phyloP scores from a whole-genome alignment of 2,797 vertebrate species.

The Sternotherus odoratus region DNA sequence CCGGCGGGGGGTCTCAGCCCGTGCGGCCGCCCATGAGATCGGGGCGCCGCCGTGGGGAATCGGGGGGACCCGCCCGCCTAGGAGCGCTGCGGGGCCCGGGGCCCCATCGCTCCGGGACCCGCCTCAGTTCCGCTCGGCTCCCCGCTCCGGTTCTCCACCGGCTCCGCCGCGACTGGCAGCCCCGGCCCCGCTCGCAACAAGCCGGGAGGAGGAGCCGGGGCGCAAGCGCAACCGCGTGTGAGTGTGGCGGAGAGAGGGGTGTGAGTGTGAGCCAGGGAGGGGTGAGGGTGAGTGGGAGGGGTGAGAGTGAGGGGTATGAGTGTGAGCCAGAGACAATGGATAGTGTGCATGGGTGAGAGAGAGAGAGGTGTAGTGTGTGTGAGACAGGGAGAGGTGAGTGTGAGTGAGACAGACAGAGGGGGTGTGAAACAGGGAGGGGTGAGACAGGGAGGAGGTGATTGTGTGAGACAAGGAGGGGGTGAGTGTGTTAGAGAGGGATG shows the following conservation, averaged over 20 bases:
- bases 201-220: neutral
- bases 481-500: too few species aligned
- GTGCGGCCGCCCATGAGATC: neutral
- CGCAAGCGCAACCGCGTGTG: neutral
- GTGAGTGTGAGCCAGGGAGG: neutral
- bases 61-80: neutral
- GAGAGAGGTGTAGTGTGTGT: neutral
- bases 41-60: conserved; percentile 12
- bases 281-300: neutral
- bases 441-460: neutral
- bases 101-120: neutral
- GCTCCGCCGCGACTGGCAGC: neutral
- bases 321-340: neutral
- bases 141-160: neutral
- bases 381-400: too few species aligned
- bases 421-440: neutral
- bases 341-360: neutral
- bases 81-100: neutral
- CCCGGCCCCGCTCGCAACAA: neutral
- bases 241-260: neutral
- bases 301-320: neutral
- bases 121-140: neutral
- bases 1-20: neutral
- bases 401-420: too few species aligned
- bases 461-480: too few species aligned